Conservation (phyloP, 2,113 vertebrate species). For the Pollimyrus isidori region DNA sequence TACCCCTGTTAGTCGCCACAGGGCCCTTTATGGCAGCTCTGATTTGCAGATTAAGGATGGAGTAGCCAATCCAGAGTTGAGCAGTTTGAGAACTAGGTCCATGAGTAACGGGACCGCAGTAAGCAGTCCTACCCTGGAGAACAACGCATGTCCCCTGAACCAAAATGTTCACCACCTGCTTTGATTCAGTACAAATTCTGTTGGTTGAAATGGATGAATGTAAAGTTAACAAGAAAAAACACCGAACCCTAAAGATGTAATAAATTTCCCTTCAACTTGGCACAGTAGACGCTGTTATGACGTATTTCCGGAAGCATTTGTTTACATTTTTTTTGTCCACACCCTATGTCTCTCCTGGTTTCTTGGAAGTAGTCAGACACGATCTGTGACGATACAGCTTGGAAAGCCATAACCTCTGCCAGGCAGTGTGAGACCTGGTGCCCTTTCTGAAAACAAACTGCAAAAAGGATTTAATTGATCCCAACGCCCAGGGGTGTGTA, state of each 20-base stretch:
- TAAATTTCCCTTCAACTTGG: not conserved
- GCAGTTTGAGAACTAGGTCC: not conserved
- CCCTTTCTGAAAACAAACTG: conserved; percentile 41
- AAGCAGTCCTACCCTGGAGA: not conserved
- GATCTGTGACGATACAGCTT: not conserved
- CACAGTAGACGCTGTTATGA: not conserved
- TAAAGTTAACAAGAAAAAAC: not conserved
- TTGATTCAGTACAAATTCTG: not conserved
- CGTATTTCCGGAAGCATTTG: not conserved
- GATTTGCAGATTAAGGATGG: not conserved
- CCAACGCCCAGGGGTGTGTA: conserved; percentile 26
- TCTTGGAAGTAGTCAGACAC: not conserved
- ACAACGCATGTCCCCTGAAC: not conserved
- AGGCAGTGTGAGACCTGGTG: not conserved
- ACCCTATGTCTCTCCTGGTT: not conserved
- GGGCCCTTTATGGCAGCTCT: not conserved
- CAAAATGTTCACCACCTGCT: not conserved
- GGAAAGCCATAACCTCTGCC: not conserved
- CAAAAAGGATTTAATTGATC: conserved; percentile 22
- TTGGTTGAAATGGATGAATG: not conserved
- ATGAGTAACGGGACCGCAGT: not conserved
- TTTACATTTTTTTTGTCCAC: not conserved
- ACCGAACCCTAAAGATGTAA: not conserved
- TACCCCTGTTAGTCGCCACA: not conserved
- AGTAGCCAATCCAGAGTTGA: not conserved